Evolutionary conservation across 37 sponge, comb jelly and placozoan genomes (phyloP), one percentile per base, ranked within the genome.

Genomic region (Hormiphora californensis): DNA sequence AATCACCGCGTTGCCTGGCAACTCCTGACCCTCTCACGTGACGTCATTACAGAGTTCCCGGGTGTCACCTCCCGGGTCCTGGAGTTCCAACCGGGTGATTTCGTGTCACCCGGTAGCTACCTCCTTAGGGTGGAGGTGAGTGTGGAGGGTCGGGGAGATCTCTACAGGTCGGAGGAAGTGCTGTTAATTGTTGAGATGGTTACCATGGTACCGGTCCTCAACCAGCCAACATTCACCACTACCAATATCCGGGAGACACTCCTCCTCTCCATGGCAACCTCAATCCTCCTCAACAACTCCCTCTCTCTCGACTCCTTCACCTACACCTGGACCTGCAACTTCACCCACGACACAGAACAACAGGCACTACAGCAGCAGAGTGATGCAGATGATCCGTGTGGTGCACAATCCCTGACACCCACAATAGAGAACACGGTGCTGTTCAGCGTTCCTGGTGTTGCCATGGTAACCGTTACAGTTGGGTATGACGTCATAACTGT

Each of bases 151-250:
- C 17, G 21, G 9, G 46, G 46, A 15, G 81, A 73, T 3, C 3
- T 73, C 3, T 73, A 73, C 81, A 0, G 81, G 2, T 73, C 81
- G 8, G 36, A 73, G 12, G 81, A 73, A 33, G 44, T 73, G 1
- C 27, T 73, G 46, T 19, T 73, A 30, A 73, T 25, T 3, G 81
- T 73, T 23, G 81, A 36, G 7, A 19, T 46, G 21, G 81, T 73
- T 9, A 43, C 32, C 25, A 39, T 73, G 23, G 43, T 73, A 39
- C 81, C 81, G 8, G 25, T 73, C 46, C 43, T 73, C 1, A 73
- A 73, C 44, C 43, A 73, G 4, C 81, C 81, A 25, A 73, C 81
- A 8, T 73, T 73, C 81, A 73, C 81, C 38, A 73, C 81, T 15
- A 73, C 81, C 22, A 73, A 73, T 28, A 73, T 46, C 2, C 12